Conservation (phyloP, 2,113 vertebrate genomes). For the Ptilorrhoa leucosticta region DNA sequence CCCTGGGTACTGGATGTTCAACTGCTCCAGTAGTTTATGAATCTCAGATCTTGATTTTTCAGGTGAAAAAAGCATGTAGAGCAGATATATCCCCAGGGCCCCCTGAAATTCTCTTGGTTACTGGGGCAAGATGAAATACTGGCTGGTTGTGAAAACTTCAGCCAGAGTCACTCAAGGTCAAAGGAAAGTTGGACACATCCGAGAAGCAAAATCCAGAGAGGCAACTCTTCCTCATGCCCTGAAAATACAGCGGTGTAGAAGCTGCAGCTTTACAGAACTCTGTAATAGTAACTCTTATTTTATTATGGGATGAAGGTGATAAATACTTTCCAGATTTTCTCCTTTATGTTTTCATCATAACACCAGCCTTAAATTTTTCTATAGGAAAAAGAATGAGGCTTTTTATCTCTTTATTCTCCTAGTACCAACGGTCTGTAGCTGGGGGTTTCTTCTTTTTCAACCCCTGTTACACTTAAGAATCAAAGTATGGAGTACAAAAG, state of each 20-base stretch:
- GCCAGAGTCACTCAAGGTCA: neutral
- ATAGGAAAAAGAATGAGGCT: accelerated
- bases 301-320: neutral
- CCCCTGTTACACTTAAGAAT: neutral
- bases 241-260: neutral
- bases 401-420: neutral
- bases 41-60: neutral
- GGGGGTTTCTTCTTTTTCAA: neutral
- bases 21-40: neutral
- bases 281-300: neutral
- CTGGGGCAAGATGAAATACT: neutral
- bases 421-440: neutral
- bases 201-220: neutral
- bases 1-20: neutral
- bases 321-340: neutral
- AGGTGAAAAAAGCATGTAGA: neutral
- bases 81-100: neutral
- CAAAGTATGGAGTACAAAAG: neutral
- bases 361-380: neutral
- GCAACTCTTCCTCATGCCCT: neutral
- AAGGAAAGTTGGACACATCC: neutral
- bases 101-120: neutral
- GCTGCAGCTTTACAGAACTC: neutral
- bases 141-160: neutral
- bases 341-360: neutral